Evolutionary conservation across 2,888 invertebrate genomes (phyloP).

Genomic region (Therioaphis trifolii): DNA sequence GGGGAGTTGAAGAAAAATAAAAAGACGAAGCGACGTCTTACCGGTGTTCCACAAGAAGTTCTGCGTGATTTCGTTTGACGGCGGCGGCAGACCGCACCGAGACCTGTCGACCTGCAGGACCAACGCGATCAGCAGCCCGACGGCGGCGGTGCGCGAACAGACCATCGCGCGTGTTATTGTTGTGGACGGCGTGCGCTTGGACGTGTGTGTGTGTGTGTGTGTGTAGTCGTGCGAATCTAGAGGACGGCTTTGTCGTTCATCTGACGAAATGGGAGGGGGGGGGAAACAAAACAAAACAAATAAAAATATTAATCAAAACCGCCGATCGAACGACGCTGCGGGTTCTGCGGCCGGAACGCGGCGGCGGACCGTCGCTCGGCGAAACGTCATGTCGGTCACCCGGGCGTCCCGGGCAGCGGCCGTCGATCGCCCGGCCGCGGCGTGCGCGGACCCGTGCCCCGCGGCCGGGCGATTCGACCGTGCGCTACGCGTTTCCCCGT

Average conservation of each 20-base stretch:
- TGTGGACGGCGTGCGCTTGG: slow-evolving; percentile 34
- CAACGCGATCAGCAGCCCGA: slow-evolving; percentile 5
- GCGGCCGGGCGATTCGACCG: no score
- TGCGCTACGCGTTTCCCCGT: no score
- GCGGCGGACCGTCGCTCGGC: neutral
- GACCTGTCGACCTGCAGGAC: neutral
- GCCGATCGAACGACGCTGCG: neutral
- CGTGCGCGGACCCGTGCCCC: no score
- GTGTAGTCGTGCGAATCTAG: no score
- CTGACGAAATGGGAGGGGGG: neutral
- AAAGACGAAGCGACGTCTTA: no score
- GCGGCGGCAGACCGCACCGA: slow-evolving; percentile 34
- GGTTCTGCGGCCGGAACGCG: neutral
- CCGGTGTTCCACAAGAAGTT: slow-evolving; percentile 58
- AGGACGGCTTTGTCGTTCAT: slow-evolving; percentile 15
- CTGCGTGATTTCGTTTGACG: slow-evolving; percentile 51
- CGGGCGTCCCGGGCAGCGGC: no score
- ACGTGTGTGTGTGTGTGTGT: no score
- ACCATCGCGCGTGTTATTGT: neutral
- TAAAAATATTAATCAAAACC: no score
- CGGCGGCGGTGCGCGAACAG: neutral
- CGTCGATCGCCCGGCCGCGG: no score
- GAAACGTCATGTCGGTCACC: neutral
- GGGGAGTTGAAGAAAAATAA: no score
- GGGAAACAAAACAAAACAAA: neutral